A percentile compares a stretch with the other conserved stretches of the same genome.
phyloP scores from a whole-genome alignment of 2,888 invertebrate genomes.

The Glaucopsyche alexis region DNA sequence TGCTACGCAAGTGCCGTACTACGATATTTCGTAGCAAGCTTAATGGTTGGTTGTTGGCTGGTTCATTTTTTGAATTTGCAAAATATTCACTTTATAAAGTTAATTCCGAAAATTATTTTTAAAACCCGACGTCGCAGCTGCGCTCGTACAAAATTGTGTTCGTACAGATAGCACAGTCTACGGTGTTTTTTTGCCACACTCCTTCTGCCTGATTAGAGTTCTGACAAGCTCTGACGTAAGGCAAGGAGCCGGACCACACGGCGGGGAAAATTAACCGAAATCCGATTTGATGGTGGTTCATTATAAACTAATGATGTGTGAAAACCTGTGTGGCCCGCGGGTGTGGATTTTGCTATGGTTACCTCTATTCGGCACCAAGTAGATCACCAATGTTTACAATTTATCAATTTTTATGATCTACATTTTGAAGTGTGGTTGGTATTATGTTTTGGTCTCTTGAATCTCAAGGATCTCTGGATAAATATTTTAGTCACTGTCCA shows the following conservation, averaged over 20 bases:
- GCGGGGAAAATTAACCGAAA: conserved; percentile 58
- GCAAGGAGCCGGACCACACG: conserved; percentile 68
- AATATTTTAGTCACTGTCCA: neutral
- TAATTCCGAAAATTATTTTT: no score
- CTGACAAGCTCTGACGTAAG: conserved; percentile 65
- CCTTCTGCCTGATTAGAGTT: conserved; percentile 56
- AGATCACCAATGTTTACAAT: neutral
- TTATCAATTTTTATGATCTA: neutral
- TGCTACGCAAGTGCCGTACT: no score
- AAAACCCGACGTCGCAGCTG: no score
- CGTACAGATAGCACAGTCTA: no score
- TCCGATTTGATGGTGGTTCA: conserved; percentile 63
- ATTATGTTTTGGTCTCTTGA: neutral
- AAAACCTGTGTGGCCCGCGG: conserved; percentile 30
- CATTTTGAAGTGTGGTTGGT: neutral
- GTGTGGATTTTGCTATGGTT: conserved; percentile 19
- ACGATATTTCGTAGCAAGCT: no score
- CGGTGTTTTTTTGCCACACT: conserved; percentile 29
- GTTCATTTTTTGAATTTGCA: no score
- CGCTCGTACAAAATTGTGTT: no score
- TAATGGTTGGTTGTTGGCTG: no score
- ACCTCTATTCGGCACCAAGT: neutral
- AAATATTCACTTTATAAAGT: no score
- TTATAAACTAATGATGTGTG: conserved; percentile 45
- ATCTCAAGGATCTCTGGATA: neutral